phyloP scores from a whole-genome alignment of 2,113 vertebrate genomes.

The Stomatorhinus ivindoensis region DNA sequence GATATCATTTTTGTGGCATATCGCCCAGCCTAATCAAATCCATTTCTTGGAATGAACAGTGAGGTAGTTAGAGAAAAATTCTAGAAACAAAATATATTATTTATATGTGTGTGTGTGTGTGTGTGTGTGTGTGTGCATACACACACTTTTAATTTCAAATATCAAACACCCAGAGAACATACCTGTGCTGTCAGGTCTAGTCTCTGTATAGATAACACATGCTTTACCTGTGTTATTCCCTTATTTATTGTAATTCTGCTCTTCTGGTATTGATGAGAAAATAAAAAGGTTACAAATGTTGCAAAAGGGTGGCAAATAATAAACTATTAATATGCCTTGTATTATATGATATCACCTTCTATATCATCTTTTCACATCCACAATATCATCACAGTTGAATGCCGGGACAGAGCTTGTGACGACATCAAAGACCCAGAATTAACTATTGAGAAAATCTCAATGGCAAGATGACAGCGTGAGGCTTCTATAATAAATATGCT shows the following conservation, averaged over 20 bases:
- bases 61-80: neutral
- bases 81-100: neutral
- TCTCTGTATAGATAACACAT: neutral
- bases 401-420: neutral
- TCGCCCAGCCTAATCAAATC: neutral
- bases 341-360: neutral
- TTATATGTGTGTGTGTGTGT: too few relatives aligned
- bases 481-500: neutral
- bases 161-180: neutral
- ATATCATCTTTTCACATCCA: neutral
- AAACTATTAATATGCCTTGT: neutral
- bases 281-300: neutral
- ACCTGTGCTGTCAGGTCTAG: neutral
- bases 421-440: neutral
- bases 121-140: neutral
- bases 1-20: neutral
- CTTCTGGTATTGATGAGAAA: neutral
- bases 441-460: neutral
- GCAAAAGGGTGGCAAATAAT: neutral
- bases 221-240: neutral
- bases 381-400: neutral
- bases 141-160: neutral
- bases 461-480: neutral
- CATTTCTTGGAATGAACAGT: neutral
- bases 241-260: neutral